Conservation (phyloP, 2,888 invertebrate genomes). For the Unio delphinus region DNA sequence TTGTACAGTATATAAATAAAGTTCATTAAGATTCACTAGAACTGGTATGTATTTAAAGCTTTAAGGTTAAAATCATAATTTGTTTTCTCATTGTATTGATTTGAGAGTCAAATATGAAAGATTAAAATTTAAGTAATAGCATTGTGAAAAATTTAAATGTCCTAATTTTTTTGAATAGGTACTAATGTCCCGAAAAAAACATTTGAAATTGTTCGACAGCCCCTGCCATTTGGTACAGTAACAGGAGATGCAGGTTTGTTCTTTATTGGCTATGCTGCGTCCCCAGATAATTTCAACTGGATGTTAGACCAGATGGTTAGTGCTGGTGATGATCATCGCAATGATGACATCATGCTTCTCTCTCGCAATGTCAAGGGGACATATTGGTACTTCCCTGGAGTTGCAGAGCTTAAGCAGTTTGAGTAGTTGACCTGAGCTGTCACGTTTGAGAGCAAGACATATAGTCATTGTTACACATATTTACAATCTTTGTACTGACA, state of each 20-base stretch:
- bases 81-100: too few relatives aligned
- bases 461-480: too few relatives aligned
- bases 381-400: conserved; percentile 59
- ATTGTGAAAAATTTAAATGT: not conserved
- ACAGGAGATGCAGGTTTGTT: conserved; percentile 18
- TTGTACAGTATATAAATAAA: too few relatives aligned
- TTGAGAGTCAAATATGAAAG: too few relatives aligned
- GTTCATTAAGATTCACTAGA: too few relatives aligned
- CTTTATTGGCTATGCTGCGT: conserved; percentile 68
- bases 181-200: conserved; percentile 59
- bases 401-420: conserved; percentile 58
- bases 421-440: conserved; percentile 14
- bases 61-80: too few relatives aligned
- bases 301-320: conserved; percentile 72
- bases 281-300: conserved; percentile 66
- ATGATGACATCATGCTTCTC: conserved; percentile 69
- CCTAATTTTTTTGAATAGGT: conserved; percentile 43
- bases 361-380: conserved; percentile 54
- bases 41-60: too few relatives aligned
- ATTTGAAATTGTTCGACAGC: conserved; percentile 70
- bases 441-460: too few relatives aligned
- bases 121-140: not conserved
- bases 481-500: too few relatives aligned
- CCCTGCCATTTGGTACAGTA: conserved; percentile 69
- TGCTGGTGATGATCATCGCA: conserved; percentile 61